phyloP scores from a whole-genome alignment of 1,140 invertebrate genomes.

The Nebria ingens region DNA sequence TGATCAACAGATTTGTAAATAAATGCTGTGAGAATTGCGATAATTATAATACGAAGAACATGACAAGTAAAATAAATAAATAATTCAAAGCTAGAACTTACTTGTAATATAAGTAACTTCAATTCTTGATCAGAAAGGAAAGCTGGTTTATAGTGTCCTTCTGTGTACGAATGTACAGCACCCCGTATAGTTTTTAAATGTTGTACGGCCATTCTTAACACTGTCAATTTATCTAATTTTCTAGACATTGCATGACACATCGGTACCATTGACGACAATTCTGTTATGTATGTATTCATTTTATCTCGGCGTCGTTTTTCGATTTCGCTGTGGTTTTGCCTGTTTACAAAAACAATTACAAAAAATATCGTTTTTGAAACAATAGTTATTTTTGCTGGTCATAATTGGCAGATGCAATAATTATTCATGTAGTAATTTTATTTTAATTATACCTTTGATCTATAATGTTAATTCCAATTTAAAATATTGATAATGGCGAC shows the following conservation, averaged over 20 bases:
- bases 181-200: constrained; percentile 76
- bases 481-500: too few species aligned
- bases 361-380: too few species aligned
- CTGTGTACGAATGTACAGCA: constrained; percentile 66
- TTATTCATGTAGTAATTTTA: too few species aligned
- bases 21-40: too few species aligned
- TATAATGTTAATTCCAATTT: too few species aligned
- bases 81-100: constrained; percentile 33
- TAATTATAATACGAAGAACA: background rate
- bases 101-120: constrained; percentile 68
- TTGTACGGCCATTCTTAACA: constrained; percentile 88
- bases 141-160: constrained; percentile 73
- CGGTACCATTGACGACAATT: constrained; percentile 81
- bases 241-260: constrained; percentile 88
- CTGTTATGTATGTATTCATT: constrained; percentile 92
- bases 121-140: constrained; percentile 84
- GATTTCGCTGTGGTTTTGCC: constrained; percentile 92
- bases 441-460: too few species aligned
- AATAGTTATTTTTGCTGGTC: too few species aligned
- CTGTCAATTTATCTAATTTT: constrained; percentile 89
- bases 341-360: too few species aligned
- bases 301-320: constrained; percentile 89
- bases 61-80: constrained; percentile 13
- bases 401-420: too few species aligned
- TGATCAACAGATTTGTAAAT: too few species aligned